Base-by-base conservation (phyloP, 2,797 vertebrate species). In the Nannoperca obscura region DNA sequence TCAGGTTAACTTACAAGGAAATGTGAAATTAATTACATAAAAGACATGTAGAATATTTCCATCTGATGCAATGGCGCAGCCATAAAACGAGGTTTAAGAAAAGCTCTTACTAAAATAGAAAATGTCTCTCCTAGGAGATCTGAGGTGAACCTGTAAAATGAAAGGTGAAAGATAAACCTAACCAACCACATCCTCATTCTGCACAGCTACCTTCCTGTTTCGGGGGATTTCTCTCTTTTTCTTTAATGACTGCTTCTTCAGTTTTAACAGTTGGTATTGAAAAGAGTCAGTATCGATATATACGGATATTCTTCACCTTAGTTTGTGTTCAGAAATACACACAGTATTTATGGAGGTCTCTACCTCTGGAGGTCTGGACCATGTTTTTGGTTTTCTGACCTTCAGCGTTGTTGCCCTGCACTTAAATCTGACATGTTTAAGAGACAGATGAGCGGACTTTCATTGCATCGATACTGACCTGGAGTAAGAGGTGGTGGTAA, bases 401-500 rank as follows among this genome's bases (percentile, higher is more conserved):
- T 86, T 77, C 52, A 58, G 0, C 20, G 5, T 2, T 3, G 14
- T 54, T 32, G 24, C 11, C 13, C 47, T 53, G 55, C 17, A 15
- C 44, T 66, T 52, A 6, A 52, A 55, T 49, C 4, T 61, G 57
- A 80, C 17, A 19, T 2, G 15, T 79, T 73, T 30, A 30, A 20
- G 10, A 55, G 61, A 65, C 15, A 0, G 9, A 52, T 75, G 59
- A 52, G 60, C n/a, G 5, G 44, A 30, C 49, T n/a, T 46, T 34
- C 5, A 59, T 11, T 77, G 40, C 38, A 11, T 77, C 58, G 47
- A 1, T 12, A 12, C 34, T n/a, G 58, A 34, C 76, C 78, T 82
- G 42, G 34, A 82, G 64, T 65, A 20, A 22, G 17, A 76, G 68
- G 54, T 24, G 34, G 5, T 11, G 17, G 40, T 61, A 67, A 82